Evolutionary conservation across 1,140 invertebrate species (phyloP), one percentile per base, ranked within the genome.

Genomic region (Oryctes rhinoceros): DNA sequence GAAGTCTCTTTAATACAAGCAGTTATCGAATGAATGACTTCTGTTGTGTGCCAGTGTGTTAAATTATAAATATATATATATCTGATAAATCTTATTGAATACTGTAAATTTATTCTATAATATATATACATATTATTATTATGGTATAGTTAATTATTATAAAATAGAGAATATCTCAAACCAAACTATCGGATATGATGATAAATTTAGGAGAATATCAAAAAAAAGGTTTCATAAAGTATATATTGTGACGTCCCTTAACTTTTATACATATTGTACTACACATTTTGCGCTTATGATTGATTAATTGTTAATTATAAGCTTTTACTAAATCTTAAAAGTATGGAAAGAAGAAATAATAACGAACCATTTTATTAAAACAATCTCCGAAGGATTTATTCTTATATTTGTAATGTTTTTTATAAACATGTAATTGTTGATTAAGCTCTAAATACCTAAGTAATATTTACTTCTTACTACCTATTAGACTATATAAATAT

Each of bases 81-180:
- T 84, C 49, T 78, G 47, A 53, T 78, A 83, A 85, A 85, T 84
- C 85, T 86, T 86, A 86, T 86, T 82, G 77, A 85, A 85, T 84
- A 86, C 85, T 87, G 86, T 86, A 87, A 85, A 87, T 86, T 87
- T 86, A 85, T 84, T 87, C 85, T 86, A 85, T 82, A 84, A 84
- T 85, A 85, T 86, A 86, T 85, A 86, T 85, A 86, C 83, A 86
- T 85, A 85, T 30, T 84, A 85, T 82, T 86, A 86, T 84, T 84
- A 85, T 81, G 84, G 83, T 83, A 85, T 86, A 86, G 85, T 86
- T 86, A 84, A 86, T 85, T 86, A 76, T 76, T 76, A 76, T 76
- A 76, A 76, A 85, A 82, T 86, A 85, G 84, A 80, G 83, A 83
- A 85, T 85, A 86, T 85, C 85, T 86, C 85, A 86, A 81, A 84